These are phyloP conservation scores for Neelides sp. DNA, from an alignment of 1,140 invertebrate species.

Conservation along the genomic window DNA sequence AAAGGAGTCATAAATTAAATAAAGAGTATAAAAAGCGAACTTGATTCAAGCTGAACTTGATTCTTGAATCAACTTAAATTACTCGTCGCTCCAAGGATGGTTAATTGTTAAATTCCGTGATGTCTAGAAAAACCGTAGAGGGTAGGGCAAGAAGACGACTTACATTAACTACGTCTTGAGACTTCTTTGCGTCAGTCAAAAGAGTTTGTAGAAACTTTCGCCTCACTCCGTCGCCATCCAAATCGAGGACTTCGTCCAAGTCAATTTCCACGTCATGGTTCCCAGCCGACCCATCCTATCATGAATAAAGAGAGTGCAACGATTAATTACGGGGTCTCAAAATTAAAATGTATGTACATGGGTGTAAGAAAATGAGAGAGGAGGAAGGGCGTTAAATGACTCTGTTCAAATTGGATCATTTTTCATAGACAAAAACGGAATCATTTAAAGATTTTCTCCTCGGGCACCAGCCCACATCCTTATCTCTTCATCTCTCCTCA, in stretches of 20 bases:
- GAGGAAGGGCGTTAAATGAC: too few relatives aligned
- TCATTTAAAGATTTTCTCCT: too few relatives aligned
- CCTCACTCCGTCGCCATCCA: constrained; percentile 73
- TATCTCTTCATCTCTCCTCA: too few relatives aligned
- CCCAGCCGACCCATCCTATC: constrained; percentile 33
- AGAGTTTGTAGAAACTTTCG: constrained; percentile 62
- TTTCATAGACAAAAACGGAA: too few relatives aligned
- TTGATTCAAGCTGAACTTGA: neutral
- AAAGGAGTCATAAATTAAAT: neutral
- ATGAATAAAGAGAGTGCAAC: too few relatives aligned
- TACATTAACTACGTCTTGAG: constrained; percentile 70
- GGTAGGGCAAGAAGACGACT: constrained; percentile 34
- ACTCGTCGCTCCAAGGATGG: neutral
- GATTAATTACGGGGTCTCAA: too few relatives aligned
- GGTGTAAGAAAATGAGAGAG: too few relatives aligned
- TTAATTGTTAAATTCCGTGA: neutral
- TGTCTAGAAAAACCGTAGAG: constrained; percentile 20
- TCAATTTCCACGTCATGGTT: constrained; percentile 72
- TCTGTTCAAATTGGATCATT: too few relatives aligned
- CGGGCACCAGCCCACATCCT: too few relatives aligned
- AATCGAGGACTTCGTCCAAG: constrained; percentile 81
- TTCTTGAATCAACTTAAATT: neutral
- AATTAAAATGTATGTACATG: too few relatives aligned
- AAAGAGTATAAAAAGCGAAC: neutral
- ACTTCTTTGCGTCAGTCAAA: constrained; percentile 65